Percentiles rank a stretch among this genome's conserved stretches.
These are phyloP conservation scores for Halichoerus grypus DNA, from an alignment of 2,113 vertebrate genomes.

Conservation along the genomic window DNA sequence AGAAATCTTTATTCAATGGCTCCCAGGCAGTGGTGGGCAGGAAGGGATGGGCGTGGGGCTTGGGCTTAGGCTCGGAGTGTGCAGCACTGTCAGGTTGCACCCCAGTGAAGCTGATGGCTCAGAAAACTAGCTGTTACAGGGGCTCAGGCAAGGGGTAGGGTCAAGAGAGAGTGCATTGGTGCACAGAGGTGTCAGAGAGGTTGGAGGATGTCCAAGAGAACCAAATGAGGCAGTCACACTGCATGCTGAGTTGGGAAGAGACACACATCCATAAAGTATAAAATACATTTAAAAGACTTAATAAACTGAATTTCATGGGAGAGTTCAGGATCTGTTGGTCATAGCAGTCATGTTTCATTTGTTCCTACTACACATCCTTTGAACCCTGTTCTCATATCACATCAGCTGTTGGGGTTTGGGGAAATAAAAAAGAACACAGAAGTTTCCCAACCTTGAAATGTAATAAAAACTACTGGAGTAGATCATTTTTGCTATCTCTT, in stretches of 20 bases:
- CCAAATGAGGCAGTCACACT: not conserved
- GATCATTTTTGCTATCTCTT: constrained; percentile 58
- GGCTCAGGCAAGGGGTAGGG: not conserved
- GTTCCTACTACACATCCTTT: constrained; percentile 6
- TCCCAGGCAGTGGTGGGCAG: not conserved
- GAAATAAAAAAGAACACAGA: constrained; percentile 67
- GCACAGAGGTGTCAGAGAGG: not conserved
- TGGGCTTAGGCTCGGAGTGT: not conserved
- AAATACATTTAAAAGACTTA: not conserved
- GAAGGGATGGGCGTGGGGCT: not conserved
- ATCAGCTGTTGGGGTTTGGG: constrained; percentile 5
- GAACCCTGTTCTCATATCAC: constrained; percentile 28
- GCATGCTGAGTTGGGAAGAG: not conserved
- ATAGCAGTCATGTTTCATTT: not conserved
- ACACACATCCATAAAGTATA: not conserved
- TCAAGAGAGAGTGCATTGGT: not conserved
- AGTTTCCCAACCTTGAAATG: constrained; percentile 60
- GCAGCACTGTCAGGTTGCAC: not conserved
- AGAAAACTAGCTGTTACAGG: not conserved
- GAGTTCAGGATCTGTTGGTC: not conserved
- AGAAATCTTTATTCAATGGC: not conserved
- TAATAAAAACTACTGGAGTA: constrained; percentile 66
- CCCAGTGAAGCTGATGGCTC: not conserved
- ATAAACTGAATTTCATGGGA: constrained; percentile 16
- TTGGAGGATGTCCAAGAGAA: not conserved